These are phyloP conservation scores for Chionomys nivalis DNA, from an alignment of 2,113 vertebrate species.

Conservation along the genomic window DNA sequence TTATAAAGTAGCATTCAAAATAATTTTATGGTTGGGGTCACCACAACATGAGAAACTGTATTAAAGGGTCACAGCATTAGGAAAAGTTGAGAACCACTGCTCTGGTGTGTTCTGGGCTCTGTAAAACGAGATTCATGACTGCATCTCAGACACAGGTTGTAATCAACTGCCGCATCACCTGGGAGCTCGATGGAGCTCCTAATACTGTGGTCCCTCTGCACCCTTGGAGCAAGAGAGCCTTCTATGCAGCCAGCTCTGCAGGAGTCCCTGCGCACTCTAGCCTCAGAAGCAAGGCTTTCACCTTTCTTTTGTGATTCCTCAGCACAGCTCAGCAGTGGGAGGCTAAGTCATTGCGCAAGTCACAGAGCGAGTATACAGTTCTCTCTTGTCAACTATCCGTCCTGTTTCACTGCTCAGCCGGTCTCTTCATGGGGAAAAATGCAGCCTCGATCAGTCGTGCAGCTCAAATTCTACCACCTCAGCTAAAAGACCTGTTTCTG, in stretches of 20 bases:
- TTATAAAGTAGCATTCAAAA: not conserved
- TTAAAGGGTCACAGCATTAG: not conserved
- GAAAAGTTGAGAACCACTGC: not conserved
- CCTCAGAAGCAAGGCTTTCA: not conserved
- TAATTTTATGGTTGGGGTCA: not conserved
- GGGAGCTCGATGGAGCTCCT: not conserved
- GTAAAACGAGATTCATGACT: not conserved
- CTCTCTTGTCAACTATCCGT: not conserved
- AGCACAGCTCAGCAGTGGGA: not conserved
- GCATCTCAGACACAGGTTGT: not conserved
- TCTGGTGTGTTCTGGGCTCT: not conserved
- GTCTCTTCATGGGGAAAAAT: not conserved
- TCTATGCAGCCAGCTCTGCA: not conserved
- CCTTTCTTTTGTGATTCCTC: conserved; percentile 16
- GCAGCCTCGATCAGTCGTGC: not conserved
- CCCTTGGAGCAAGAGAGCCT: not conserved
- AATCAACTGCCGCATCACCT: not conserved
- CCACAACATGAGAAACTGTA: not conserved
- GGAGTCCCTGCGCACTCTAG: fast-evolving
- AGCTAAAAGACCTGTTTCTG: not conserved
- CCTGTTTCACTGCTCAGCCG: not conserved
- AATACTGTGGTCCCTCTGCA: fast-evolving
- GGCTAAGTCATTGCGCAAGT: not conserved
- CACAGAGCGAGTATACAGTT: not conserved
- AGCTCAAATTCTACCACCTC: not conserved